Base-by-base conservation (phyloP, 2,797 vertebrate genomes). In the Melanotaenia parkinsoni region DNA sequence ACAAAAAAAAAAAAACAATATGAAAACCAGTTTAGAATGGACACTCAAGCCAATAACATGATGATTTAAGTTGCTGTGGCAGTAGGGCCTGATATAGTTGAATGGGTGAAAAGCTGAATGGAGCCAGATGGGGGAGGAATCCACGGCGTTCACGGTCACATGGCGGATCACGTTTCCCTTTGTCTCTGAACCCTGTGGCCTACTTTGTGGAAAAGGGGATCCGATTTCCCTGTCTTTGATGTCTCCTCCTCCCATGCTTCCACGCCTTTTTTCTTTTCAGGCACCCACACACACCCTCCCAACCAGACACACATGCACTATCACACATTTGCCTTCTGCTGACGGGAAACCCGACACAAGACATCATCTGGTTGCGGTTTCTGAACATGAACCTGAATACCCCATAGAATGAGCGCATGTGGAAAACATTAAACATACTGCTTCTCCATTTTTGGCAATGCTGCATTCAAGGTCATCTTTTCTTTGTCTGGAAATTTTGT, bases 101-200 rank as follows among this genome's bases (percentile, higher is more conserved):
- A 93, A 92, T 92, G 89, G 70, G 81, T 50, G 72, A 82, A 92
- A 91, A 91, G 77, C 87, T 93, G 90, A 93, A 93, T 93, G 93
- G 90, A 85, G 82, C 80, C 86, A 89, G 91, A 91, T 83, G 47
- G 28, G 76, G 76, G 83, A 81, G 76, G 85, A 75, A 76, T 87
- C 80, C 70, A 69, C 66, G 70, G 77, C 74, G 75, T 89, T 87
- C 89, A 85, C 3, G 68, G 87, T 91, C 92, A 90, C 84, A 84
- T 76, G 82, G 86, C 69, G 37, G 86, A 91, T 92, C 74, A 4
- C 67, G 37, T 91, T 91, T 84, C 89, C 89, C 81, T 91, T 93
- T 93, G 91, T 92, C 91, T 88, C 81, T 47, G 77, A 88, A 75
- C 76, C 82, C 73, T 75, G 65, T 78, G 24, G 83, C 70, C 61